Base-by-base conservation (phyloP, 2,797 vertebrate species). In the Denticeps clupeoides region DNA sequence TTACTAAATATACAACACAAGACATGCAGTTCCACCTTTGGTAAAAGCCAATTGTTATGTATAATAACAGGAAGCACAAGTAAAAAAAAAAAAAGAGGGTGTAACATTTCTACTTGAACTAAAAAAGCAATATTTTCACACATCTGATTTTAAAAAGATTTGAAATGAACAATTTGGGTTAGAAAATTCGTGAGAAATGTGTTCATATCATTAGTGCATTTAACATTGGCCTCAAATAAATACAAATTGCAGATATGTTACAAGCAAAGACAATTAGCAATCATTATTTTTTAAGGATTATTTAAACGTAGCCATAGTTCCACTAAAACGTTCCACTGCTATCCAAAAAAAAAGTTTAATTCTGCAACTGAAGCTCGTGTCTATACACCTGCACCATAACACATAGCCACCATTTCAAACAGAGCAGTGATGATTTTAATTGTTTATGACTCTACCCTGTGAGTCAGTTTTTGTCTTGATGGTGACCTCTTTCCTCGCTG, bases 1-100 rank as follows among this genome's bases (percentile, higher is more conserved):
- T 89, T 88, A 87, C 88, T 97, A 94, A 97, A 95, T 97, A 93
- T 95, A 97, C 93, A 99, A 89, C 91, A 93, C 86, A 93, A n/a
- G 85, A 93, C 92, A 97, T 97, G 93, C 91, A 97, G 90, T 87
- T 91, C 84, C 84, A 86, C 84, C 75, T 86, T 85, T 89, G 86
- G 84, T 64, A 89, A 87, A 47, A 81, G 82, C 79, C 69, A 81
- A 77, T 77, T 88, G 85, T 84, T 82, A 80, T 75, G 86, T 85
- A 77, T 83, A 79, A 87, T 87, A 77, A 69, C 59, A 65, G 60
- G n/a, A n/a, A n/a, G n/a, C n/a, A n/a, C n/a, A n/a, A n/a, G n/a
- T 69, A 80, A 79, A 66, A 64, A 78, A 69, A 59, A 79, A 81
- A 82, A 85, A 79, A 81, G 69, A 60, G 72, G 74, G 81, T 74